phyloP scores from a whole-genome alignment of 2,113 vertebrate genomes.

The Saccopteryx bilineata region DNA sequence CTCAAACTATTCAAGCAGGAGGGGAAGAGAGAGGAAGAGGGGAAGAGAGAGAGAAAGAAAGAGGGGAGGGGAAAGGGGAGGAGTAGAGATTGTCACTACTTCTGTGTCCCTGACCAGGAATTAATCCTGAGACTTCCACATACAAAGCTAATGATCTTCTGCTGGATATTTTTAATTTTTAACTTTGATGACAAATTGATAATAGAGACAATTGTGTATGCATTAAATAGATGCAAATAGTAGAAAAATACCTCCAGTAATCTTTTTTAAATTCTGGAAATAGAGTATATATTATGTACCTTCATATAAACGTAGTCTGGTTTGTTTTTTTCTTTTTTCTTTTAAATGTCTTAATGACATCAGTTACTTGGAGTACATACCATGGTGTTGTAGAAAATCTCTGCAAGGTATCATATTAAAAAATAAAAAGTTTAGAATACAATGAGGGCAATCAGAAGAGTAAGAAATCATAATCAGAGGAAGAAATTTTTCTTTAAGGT shows the following conservation, averaged over 20 bases:
- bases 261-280: not conserved
- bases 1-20: too few species aligned
- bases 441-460: not conserved
- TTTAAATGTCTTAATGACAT: not conserved
- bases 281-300: not conserved
- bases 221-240: not conserved
- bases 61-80: too few species aligned
- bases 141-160: too few species aligned
- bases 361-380: not conserved
- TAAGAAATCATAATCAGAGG: not conserved
- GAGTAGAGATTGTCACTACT: too few species aligned
- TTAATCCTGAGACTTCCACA: too few species aligned
- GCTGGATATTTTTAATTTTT: not conserved
- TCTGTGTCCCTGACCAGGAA: too few species aligned
- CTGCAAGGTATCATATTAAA: not conserved
- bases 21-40: too few species aligned
- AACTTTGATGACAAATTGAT: not conserved
- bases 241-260: not conserved
- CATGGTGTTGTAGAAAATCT: not conserved
- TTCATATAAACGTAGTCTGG: not conserved
- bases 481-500: not conserved
- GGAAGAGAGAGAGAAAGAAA: too few species aligned
- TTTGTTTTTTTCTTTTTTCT: not conserved
- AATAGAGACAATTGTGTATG: not conserved
- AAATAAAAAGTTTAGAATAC: not conserved